phyloP scores from a whole-genome alignment of 2,113 vertebrate genomes.

The Semicossyphus pulcher region DNA sequence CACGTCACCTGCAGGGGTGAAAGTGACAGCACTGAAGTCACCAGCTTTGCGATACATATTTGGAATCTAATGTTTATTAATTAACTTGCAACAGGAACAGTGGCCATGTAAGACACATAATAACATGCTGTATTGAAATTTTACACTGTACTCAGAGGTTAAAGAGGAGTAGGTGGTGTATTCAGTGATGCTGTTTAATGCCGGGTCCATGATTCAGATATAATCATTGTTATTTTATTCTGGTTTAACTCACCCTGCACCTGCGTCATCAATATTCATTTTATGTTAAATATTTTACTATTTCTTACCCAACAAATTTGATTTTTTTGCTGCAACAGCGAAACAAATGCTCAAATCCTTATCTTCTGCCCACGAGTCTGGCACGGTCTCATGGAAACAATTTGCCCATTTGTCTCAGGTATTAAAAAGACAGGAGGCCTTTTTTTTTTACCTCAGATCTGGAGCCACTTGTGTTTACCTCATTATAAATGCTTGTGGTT shows the following conservation, averaged over 20 bases:
- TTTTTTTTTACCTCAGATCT: constrained; percentile 26
- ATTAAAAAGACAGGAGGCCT: constrained; percentile 41
- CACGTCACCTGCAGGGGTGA: constrained; percentile 38
- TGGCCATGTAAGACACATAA: background rate
- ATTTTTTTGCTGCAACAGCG: constrained; percentile 24
- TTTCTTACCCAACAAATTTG: constrained; percentile 30
- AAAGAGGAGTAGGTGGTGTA: constrained; percentile 30
- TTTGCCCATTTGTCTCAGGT: constrained; percentile 53
- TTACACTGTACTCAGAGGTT: constrained; percentile 32
- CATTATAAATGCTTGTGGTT: constrained; percentile 52
- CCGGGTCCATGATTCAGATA: constrained; percentile 29
- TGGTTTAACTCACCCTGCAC: constrained; percentile 4
- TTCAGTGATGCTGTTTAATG: constrained; percentile 20
- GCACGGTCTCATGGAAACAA: constrained; percentile 50
- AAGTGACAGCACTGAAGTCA: constrained; percentile 19
- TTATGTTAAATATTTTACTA: constrained; percentile 38
- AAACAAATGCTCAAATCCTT: constrained; percentile 56
- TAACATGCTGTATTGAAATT: constrained; percentile 1
- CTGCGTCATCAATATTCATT: constrained; percentile 46
- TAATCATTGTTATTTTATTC: constrained; percentile 25
- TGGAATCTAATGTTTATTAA: background rate
- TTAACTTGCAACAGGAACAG: background rate
- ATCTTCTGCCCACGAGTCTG: constrained; percentile 57
- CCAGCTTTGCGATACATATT: background rate
- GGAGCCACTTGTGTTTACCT: constrained; percentile 47